Conservation (phyloP, 1,140 invertebrate genomes). For the Trinorchestia longiramus region DNA sequence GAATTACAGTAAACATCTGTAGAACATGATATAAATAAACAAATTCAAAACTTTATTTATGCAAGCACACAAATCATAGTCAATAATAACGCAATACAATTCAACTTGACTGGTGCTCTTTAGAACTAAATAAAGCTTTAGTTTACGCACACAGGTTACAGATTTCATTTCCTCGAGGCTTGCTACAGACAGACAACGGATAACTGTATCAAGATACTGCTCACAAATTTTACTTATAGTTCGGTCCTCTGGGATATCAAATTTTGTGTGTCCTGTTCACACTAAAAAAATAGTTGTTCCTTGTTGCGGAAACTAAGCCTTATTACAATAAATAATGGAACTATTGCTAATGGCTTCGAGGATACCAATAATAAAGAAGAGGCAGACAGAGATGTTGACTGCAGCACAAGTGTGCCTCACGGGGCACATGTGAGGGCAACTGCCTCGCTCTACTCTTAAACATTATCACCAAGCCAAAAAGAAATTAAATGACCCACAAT, state of each 20-base stretch:
- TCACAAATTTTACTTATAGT: neutral
- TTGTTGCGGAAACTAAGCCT: constrained; percentile 34
- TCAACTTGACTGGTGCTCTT: neutral
- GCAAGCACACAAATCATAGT: neutral
- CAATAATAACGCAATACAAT: neutral
- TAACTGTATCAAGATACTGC: neutral
- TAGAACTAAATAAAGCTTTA: constrained; percentile 15
- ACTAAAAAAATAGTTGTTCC: neutral
- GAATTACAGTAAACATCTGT: neutral
- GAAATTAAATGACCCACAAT: neutral
- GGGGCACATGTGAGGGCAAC: too few species aligned
- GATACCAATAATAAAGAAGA: neutral
- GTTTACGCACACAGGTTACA: constrained; percentile 13
- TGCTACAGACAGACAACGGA: neutral
- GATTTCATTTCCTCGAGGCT: neutral
- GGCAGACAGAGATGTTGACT: neutral
- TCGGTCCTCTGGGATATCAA: neutral
- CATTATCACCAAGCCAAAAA: neutral
- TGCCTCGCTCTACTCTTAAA: too few species aligned
- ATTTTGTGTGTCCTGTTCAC: neutral
- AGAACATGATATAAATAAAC: neutral
- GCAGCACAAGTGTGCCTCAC: neutral
- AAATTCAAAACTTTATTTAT: neutral
- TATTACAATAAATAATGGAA: neutral
- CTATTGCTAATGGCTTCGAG: neutral